These are phyloP conservation scores for Icerya purchasi DNA, from an alignment of 2,888 invertebrate genomes.

Conservation along the genomic window DNA sequence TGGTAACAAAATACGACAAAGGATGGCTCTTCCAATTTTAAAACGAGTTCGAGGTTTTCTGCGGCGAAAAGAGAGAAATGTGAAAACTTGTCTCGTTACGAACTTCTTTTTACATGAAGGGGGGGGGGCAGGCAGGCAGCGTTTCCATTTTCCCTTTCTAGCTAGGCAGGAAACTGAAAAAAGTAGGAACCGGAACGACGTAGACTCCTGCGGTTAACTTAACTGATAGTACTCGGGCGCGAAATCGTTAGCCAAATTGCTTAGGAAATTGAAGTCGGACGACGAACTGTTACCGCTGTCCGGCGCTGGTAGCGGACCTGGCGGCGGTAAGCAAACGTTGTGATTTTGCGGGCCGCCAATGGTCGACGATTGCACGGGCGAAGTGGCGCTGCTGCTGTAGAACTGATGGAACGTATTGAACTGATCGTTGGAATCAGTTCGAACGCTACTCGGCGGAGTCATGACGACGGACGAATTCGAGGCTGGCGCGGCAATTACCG, in stretches of 20 bases:
- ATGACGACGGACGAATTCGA: slow-evolving; percentile 30
- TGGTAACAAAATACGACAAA: too few relatives aligned
- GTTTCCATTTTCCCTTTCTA: too few relatives aligned
- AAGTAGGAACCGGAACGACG: too few relatives aligned
- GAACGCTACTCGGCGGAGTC: slow-evolving; percentile 36
- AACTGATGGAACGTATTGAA: slow-evolving; percentile 39
- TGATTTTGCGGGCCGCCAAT: slow-evolving; percentile 5
- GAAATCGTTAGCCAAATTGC: slow-evolving; percentile 78
- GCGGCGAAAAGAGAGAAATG: too few relatives aligned
- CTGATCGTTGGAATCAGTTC: slow-evolving; percentile 33
- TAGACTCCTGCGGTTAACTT: too few relatives aligned
- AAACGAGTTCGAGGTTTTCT: too few relatives aligned
- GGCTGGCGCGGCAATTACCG: slow-evolving; percentile 18
- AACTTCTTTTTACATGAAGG: too few relatives aligned
- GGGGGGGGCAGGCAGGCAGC: too few relatives aligned
- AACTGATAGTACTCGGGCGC: slow-evolving; percentile 70
- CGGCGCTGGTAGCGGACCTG: too few relatives aligned
- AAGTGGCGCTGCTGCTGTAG: slow-evolving; percentile 36
- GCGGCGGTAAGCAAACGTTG: slow-evolving; percentile 26
- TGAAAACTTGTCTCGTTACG: too few relatives aligned
- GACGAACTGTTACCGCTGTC: slow-evolving; percentile 48
- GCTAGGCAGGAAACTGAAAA: too few relatives aligned
- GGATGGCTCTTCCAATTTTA: too few relatives aligned
- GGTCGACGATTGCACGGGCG: slow-evolving; percentile 22
- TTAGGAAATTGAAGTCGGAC: slow-evolving; percentile 84